Evolutionary conservation across 2,797 vertebrate species (phyloP).

Genomic region (Otus scops): DNA sequence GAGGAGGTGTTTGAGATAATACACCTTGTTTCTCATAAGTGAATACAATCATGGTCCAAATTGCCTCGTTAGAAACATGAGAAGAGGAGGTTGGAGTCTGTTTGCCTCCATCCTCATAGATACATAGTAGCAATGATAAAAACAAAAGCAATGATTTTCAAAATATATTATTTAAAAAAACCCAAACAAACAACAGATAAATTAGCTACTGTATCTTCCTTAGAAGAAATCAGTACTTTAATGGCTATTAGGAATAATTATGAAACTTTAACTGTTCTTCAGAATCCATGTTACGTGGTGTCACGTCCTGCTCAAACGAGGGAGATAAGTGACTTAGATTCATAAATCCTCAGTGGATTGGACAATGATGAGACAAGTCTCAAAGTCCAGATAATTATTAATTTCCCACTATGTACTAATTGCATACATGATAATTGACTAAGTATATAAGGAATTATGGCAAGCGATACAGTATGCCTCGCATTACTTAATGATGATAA

Average conservation of each 20-base stretch:
- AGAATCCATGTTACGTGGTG: neutral
- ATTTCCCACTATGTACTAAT: too few species aligned
- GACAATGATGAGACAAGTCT: too few species aligned
- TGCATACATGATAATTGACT: too few species aligned
- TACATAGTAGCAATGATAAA: neutral
- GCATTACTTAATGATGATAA: too few species aligned
- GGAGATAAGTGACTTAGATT: too few species aligned
- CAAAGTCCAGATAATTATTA: too few species aligned
- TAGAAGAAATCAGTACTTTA: neutral
- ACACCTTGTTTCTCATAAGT: neutral
- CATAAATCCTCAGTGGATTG: too few species aligned
- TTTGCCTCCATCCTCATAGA: neutral
- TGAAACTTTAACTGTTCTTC: neutral
- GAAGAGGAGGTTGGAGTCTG: neutral
- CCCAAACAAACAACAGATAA: neutral
- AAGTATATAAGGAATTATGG: too few species aligned
- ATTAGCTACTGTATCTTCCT: neutral
- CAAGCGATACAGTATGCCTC: too few species aligned
- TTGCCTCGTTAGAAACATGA: neutral
- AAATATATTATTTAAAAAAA: neutral
- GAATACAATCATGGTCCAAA: neutral
- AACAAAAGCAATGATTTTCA: neutral
- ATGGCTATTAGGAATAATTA: neutral
- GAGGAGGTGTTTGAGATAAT: neutral
- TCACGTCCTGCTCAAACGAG: too few species aligned